Conservation (phyloP, 64 coral and sea anemone species). For the Hydrozoanthus tunicans region DNA sequence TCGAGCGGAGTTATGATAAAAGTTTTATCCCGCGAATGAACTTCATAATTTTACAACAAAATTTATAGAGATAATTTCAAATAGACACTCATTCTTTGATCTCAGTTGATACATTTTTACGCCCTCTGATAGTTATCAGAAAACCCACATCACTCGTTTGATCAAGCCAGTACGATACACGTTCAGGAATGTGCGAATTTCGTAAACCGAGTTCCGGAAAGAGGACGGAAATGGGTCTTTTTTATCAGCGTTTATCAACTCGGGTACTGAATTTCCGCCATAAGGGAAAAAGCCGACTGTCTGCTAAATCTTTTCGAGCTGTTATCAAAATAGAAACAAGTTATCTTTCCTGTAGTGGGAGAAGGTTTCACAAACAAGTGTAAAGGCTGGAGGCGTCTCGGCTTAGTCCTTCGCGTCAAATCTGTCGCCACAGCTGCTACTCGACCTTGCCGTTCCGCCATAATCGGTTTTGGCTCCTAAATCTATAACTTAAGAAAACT, state of each 20-base stretch:
- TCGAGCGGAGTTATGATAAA: too few species aligned
- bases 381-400: too few species aligned
- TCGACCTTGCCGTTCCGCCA: background rate
- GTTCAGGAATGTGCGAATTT: too few species aligned
- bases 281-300: background rate
- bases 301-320: slow-evolving; percentile 14
- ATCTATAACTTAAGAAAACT: background rate
- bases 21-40: too few species aligned
- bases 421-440: background rate
- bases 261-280: slow-evolving; percentile 3
- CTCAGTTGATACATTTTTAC: too few species aligned
- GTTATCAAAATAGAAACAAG: background rate
- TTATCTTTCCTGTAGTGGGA: slow-evolving; percentile 29
- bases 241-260: slow-evolving; percentile 49
- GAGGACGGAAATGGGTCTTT: slow-evolving; percentile 25
- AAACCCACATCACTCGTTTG: background rate
- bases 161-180: too few species aligned
- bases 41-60: too few species aligned
- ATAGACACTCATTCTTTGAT: too few species aligned
- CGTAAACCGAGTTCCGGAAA: slow-evolving; percentile 17
- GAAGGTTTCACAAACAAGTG: background rate
- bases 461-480: background rate
- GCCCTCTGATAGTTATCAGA: too few species aligned
- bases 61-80: too few species aligned
- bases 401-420: background rate